phyloP scores from a whole-genome alignment of 1,140 invertebrate species.

The Stratiolaelaps scimitus region DNA sequence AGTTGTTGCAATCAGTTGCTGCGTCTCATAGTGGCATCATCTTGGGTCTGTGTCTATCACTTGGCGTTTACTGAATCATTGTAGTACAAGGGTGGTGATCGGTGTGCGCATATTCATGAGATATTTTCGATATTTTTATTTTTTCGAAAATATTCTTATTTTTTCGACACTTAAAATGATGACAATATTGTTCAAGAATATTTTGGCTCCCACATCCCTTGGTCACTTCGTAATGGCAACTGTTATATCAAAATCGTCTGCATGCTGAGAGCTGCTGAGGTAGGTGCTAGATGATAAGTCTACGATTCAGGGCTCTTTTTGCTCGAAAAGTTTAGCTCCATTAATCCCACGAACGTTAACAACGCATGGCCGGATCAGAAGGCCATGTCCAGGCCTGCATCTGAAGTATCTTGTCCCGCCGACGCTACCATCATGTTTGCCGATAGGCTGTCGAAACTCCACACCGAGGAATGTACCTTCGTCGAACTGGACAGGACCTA shows the following conservation, averaged over 20 bases:
- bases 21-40: too few relatives aligned
- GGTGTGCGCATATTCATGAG: too few relatives aligned
- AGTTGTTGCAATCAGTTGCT: too few relatives aligned
- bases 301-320: slow-evolving; percentile 12
- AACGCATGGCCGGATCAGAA: slow-evolving; percentile 45
- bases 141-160: too few relatives aligned
- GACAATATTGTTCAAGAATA: too few relatives aligned
- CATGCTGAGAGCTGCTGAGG: not conserved
- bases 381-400: slow-evolving; percentile 44
- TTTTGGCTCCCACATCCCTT: too few relatives aligned
- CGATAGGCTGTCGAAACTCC: slow-evolving; percentile 44
- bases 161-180: too few relatives aligned
- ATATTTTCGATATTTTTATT: too few relatives aligned
- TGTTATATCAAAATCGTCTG: not conserved
- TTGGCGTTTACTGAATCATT: too few relatives aligned
- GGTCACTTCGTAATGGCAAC: too few relatives aligned
- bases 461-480: slow-evolving; percentile 48
- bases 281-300: not conserved
- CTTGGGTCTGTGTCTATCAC: too few relatives aligned
- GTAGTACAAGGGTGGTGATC: too few relatives aligned
- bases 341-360: slow-evolving; percentile 48
- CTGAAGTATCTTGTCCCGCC: slow-evolving; percentile 45
- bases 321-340: slow-evolving; percentile 44
- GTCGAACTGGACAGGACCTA: slow-evolving; percentile 46
- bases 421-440: slow-evolving; percentile 47